Evolutionary conservation across 2,888 invertebrate genomes (phyloP).

Genomic region (Conistra vaccinii): DNA sequence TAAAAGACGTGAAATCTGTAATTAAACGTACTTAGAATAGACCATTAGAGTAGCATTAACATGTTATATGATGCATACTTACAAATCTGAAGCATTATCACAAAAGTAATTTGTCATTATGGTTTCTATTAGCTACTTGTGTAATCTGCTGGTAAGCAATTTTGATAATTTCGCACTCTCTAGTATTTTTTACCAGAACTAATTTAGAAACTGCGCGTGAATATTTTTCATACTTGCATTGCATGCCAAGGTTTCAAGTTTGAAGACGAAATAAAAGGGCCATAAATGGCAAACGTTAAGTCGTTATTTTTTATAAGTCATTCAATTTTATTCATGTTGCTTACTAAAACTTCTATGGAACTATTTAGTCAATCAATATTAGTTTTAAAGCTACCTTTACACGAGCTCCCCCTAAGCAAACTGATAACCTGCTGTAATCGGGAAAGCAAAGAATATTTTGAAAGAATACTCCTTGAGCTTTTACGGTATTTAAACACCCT

Average conservation of each 20-base stretch:
- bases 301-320: neutral
- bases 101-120: constrained; percentile 19
- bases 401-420: constrained; percentile 7
- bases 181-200: constrained; percentile 6
- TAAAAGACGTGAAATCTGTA: constrained; percentile 55
- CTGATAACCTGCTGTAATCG: constrained; percentile 9
- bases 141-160: constrained; percentile 12
- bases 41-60: constrained; percentile 49
- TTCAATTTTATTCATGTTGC: neutral
- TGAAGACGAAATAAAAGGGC: neutral
- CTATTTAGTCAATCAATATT: neutral
- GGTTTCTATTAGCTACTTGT: constrained; percentile 19
- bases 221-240: neutral
- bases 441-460: constrained; percentile 21
- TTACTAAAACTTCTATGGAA: neutral
- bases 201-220: neutral
- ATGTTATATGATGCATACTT: constrained; percentile 46
- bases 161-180: constrained; percentile 6
- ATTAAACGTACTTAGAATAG: constrained; percentile 55
- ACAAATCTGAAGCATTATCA: constrained; percentile 31
- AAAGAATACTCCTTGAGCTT: constrained; percentile 19
- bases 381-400: neutral
- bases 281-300: neutral
- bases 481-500: too few relatives aligned
- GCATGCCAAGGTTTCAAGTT: neutral